Evolutionary conservation across 2,888 invertebrate species (phyloP).

Genomic region (Kryphioiulus occultus): DNA sequence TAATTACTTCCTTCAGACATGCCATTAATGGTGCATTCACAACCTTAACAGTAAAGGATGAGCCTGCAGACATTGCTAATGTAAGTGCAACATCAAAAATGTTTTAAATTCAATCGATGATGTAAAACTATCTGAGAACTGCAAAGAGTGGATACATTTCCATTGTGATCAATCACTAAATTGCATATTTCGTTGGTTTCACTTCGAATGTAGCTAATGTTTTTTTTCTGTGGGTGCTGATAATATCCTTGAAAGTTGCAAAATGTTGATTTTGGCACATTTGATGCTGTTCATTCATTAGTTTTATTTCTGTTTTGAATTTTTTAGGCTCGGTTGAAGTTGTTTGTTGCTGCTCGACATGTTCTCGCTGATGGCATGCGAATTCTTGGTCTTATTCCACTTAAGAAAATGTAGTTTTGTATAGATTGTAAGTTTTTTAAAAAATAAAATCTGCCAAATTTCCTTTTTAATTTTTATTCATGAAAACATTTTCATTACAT

Average conservation of each 20-base stretch:
- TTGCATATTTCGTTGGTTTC: no score
- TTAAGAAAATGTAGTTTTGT: background rate
- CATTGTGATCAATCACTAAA: no score
- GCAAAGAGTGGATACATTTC: no score
- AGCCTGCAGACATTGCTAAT: background rate
- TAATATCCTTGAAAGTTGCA: background rate
- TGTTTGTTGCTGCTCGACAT: conserved; percentile 39
- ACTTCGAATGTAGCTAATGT: no score
- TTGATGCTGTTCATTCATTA: no score
- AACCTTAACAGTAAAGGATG: conserved; percentile 43
- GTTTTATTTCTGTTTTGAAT: conserved; percentile 32
- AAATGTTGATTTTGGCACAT: no score
- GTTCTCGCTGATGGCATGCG: conserved; percentile 34
- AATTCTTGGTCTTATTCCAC: conserved; percentile 31
- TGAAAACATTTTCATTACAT: background rate
- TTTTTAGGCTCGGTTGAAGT: conserved; percentile 10
- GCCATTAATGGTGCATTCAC: conserved; percentile 48
- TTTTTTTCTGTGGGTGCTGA: no score
- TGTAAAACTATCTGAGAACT: no score
- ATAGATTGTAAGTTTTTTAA: background rate
- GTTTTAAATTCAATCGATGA: no score
- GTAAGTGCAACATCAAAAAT: background rate
- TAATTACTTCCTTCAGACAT: conserved; percentile 31
- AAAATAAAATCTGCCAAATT: background rate
- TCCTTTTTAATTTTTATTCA: no score